Evolutionary conservation across 2,797 vertebrate genomes (phyloP), one percentile per base, ranked within the genome.

Genomic region (Catostomus latipinnis): DNA sequence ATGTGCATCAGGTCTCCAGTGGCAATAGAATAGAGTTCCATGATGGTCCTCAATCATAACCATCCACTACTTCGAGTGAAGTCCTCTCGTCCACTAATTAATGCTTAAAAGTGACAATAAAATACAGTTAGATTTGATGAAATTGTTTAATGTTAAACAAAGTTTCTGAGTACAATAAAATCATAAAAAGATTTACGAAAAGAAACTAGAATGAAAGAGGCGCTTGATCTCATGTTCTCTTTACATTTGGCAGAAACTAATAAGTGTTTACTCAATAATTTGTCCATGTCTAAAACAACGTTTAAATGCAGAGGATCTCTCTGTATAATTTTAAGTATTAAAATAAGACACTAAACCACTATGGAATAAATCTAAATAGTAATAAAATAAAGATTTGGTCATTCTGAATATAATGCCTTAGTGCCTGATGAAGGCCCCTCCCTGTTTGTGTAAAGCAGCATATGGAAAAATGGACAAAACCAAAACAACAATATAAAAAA

Each of bases 61-160:
- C 3, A 6, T 12, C 13, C 2, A 45, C 68, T 50, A 7, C 18
- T 46, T 14, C 58, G 1, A 49, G 5, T 11, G 46, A 45, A 22
- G 8, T 6, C 9, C 9, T 50, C 66, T 50, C 4, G 16, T 14
- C 10, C 11, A 18, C n/a, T 34, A 46, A 57, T 57, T n/a, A 73
- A 49, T 0, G 0, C 48, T 53, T 14, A 14, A 73, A 62, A 14
- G 45, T 10, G 71, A 62, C 48, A 43, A 6, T 49, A 9, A 45
- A 63, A 76, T 13, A 69, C n/a, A 13, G 14, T 14, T 69, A 5
- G 16, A 5, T 87, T 96, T 96, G 96, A 96, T 95, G 93, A 95
- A 95, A 92, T 92, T 91, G 94, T 93, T 93, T 96, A 95, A 92
- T 96, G 93, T 94, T 94, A 95, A 95, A 96, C 95, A 95, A 96